A percentile compares a stretch with the other conserved stretches of the same genome.
Conservation (phyloP, 2,888 invertebrate species). For the Chaitophorus viminalis region DNA sequence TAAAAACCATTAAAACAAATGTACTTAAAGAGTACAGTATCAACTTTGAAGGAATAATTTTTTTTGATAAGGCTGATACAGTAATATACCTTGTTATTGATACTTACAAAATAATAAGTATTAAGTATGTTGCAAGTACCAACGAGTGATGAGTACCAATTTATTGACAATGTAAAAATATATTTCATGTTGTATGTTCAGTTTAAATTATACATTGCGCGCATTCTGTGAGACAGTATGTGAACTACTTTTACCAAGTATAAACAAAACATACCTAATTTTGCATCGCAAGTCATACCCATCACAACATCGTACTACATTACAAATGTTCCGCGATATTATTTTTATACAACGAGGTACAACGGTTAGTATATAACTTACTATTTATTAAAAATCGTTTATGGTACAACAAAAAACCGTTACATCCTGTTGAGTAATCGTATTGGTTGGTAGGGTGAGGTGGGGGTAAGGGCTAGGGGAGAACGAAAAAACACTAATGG, state of each 20-base stretch:
- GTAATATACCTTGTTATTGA: no score
- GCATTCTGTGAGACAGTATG: background rate
- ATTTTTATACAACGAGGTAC: background rate
- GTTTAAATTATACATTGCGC: background rate
- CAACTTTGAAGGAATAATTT: no score
- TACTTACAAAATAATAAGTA: no score
- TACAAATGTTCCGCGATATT: background rate
- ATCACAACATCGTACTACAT: background rate
- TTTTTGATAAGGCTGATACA: no score
- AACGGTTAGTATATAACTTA: background rate
- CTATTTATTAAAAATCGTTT: background rate
- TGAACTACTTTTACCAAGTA: background rate
- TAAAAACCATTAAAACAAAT: no score
- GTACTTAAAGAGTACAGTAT: no score
- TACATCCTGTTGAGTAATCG: background rate
- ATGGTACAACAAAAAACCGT: background rate
- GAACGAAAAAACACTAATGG: background rate
- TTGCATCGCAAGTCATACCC: background rate
- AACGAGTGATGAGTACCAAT: no score
- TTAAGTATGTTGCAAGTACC: no score
- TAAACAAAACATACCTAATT: background rate
- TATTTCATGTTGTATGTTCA: background rate
- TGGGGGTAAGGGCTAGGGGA: background rate
- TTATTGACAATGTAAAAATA: background rate
- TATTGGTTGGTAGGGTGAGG: no score